A percentile compares a stretch with the other conserved stretches of the same genome.
These are phyloP conservation scores for Apamea monoglypha DNA, from an alignment of 2,888 invertebrate genomes.

Conservation along the genomic window DNA sequence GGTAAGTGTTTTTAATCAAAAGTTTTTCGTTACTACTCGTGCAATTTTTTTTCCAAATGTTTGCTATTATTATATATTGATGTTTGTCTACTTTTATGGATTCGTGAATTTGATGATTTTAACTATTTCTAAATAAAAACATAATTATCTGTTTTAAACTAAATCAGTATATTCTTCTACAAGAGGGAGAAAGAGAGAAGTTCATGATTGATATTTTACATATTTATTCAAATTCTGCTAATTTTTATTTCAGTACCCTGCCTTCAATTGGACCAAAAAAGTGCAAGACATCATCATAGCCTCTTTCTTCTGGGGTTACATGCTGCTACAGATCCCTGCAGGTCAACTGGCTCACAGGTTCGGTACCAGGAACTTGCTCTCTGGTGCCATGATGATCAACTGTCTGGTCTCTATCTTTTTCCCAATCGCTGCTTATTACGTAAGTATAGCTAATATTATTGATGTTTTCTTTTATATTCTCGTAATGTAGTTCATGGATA, in stretches of 20 bases:
- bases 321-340: constrained; percentile 92
- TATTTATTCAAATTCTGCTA: background rate
- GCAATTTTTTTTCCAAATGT: background rate
- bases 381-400: constrained; percentile 90
- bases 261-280: constrained; percentile 90
- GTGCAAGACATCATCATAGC: constrained; percentile 86
- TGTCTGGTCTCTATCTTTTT: constrained; percentile 92
- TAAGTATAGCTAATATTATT: constrained; percentile 3
- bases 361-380: constrained; percentile 92
- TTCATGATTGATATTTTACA: too few species aligned
- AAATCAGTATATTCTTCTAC: background rate
- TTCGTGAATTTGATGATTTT: background rate
- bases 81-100: background rate
- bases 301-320: constrained; percentile 92
- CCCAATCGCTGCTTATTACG: constrained; percentile 91
- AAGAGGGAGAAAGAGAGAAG: background rate
- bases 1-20: constrained; percentile 26
- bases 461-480: background rate
- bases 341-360: constrained; percentile 93
- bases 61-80: background rate
- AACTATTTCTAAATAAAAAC: background rate
- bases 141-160: background rate
- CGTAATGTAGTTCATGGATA: background rate
- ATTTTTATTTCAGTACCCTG: constrained; percentile 77
- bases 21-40: background rate